Evolutionary conservation across 2,797 vertebrate genomes (phyloP).

Genomic region (Gallirallus australis): DNA sequence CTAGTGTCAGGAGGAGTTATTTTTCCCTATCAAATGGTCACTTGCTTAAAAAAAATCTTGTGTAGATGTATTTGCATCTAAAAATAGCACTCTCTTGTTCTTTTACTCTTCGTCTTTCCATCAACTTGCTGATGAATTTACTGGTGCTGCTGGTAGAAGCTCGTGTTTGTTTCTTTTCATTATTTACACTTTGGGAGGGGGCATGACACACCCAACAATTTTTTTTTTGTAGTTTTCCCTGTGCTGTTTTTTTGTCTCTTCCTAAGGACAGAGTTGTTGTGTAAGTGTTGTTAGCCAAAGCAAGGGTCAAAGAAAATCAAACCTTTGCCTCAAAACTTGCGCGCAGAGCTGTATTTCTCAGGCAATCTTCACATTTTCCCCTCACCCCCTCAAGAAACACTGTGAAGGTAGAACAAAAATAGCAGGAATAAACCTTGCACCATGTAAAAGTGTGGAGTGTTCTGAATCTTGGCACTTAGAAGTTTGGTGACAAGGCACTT

Average conservation of each 20-base stretch:
- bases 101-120: background rate
- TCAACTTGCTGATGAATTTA: background rate
- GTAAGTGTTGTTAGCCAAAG: background rate
- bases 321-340: background rate
- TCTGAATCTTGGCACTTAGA: background rate
- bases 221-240: background rate
- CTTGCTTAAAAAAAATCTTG: background rate
- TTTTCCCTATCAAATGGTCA: background rate
- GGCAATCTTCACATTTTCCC: background rate
- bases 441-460: background rate
- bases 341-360: background rate
- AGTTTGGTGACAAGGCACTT: background rate
- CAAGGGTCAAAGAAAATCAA: background rate
- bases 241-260: background rate
- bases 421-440: background rate
- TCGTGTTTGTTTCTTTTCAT: background rate
- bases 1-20: background rate
- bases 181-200: background rate
- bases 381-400: background rate
- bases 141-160: background rate
- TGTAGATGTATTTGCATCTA: no score
- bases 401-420: background rate
- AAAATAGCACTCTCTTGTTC: background rate
- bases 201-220: background rate
- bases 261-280: no score